Base-by-base conservation (phyloP, 1,140 invertebrate species). In the Brachionus rubens region DNA sequence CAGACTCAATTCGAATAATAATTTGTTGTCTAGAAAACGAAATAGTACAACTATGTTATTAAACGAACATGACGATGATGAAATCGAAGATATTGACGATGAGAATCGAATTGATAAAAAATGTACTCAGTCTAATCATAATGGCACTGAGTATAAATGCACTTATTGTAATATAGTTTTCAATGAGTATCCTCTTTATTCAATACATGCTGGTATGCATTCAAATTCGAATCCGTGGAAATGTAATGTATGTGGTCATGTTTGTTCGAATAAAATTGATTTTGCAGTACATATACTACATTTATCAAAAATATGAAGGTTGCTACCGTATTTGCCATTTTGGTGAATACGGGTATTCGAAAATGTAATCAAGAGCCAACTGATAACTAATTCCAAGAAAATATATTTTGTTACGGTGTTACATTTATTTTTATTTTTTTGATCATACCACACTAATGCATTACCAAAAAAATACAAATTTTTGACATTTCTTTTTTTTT, bases 131-230 rank as follows among this genome's bases (percentile, higher is more conserved):
- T 54, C 24, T 12, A 16, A 6, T 4, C 56, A 62, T 6, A 28
- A 26, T 14, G 24, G n/a, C 46, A 19, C 21, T 9, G 68, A 54
- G 7, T 72, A 72, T n/a, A 72, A 48, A 21, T 72, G 68, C 41
- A 72, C 24, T 33, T 54, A 72, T 54, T 72, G 68, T 41, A 48
- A 54, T 54, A 72, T 72, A n/a, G 30, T 36, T 4, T 72, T 72
- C 46, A 54, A 72, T 48, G 68, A 72, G 26, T 72, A 72, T 41
- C 46, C 68, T 21, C 33, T 72, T 21, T 72, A 50, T 50, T 72
- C 68, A 28, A 72, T 72, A 36, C 68, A 72, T 72, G 50, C 50
- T 28, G 68, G 68, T 14, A 72, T 72, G 68, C 68, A 72, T 28
- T 72, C 68, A 14, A 40, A 2, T 50, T 33, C 50, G 4, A 72